Conservation (phyloP, 1,140 invertebrate genomes). For the Planococcus citri region DNA sequence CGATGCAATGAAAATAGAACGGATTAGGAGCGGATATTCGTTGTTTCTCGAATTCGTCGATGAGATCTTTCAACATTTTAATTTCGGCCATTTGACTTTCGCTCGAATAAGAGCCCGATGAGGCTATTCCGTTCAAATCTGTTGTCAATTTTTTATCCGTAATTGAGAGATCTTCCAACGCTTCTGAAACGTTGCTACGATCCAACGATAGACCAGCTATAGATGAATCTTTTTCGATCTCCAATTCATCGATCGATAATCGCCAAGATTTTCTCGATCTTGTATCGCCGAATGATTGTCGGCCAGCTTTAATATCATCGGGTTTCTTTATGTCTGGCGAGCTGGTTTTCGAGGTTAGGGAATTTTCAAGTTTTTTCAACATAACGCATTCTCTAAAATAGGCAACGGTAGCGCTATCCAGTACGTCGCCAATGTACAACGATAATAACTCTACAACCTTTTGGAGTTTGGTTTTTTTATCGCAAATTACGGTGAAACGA, state of each 20-base stretch:
- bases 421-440: background rate
- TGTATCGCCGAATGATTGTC: background rate
- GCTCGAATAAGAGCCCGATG: background rate
- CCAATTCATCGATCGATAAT: background rate
- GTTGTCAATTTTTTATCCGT: background rate
- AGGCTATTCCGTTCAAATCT: background rate
- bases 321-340: background rate
- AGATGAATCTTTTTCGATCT: no score
- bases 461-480: background rate
- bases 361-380: background rate
- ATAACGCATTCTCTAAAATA: background rate
- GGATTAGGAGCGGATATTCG: constrained; percentile 1
- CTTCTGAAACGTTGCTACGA: background rate
- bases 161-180: background rate
- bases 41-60: background rate
- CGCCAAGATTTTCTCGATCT: background rate
- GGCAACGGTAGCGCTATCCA: background rate
- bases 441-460: background rate
- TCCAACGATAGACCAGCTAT: no score
- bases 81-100: background rate
- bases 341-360: background rate
- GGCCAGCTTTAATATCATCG: background rate
- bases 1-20: background rate
- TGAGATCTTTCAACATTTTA: background rate
- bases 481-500: background rate